These are phyloP conservation scores for Nothobranchius kuhntae DNA, from an alignment of 2,113 vertebrate species.

Conservation along the genomic window DNA sequence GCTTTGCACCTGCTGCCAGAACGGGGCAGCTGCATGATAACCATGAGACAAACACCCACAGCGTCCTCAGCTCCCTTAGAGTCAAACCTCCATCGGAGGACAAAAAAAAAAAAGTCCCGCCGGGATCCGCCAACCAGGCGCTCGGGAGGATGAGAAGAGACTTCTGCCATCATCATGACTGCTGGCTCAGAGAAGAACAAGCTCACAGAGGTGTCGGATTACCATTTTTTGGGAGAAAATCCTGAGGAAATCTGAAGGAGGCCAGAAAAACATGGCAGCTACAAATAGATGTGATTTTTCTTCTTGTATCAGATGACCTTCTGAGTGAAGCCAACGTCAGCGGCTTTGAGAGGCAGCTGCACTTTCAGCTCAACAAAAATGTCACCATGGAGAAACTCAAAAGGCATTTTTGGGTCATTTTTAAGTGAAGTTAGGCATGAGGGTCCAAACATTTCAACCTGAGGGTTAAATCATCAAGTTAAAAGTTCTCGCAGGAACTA, in stretches of 20 bases:
- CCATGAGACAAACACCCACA: slow-evolving; percentile 26
- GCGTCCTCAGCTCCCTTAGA: slow-evolving; percentile 37
- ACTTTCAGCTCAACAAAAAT: not conserved
- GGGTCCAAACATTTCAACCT: too few species aligned
- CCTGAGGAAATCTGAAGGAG: slow-evolving; percentile 42
- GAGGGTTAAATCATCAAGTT: too few species aligned
- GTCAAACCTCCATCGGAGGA: slow-evolving; percentile 10
- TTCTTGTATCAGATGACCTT: slow-evolving; percentile 40
- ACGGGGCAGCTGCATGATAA: slow-evolving; percentile 48
- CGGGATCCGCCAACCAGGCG: slow-evolving; percentile 46
- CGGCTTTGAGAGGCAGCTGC: not conserved
- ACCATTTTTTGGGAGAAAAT: slow-evolving; percentile 47
- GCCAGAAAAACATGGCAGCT: slow-evolving; percentile 29
- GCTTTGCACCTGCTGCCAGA: slow-evolving; percentile 72
- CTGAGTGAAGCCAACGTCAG: not conserved
- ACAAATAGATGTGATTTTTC: slow-evolving; percentile 22
- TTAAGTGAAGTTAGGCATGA: too few species aligned
- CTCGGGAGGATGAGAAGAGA: slow-evolving; percentile 28
- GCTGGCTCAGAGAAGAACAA: slow-evolving; percentile 34
- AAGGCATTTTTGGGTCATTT: too few species aligned
- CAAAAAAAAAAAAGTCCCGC: slow-evolving; percentile 26
- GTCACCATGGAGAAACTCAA: not conserved
- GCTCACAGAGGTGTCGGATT: slow-evolving; percentile 50
- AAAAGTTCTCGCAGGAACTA: too few species aligned
- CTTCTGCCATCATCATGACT: slow-evolving; percentile 23